Base-by-base conservation (phyloP, 2,888 invertebrate species). In the Pyrrhia umbra region DNA sequence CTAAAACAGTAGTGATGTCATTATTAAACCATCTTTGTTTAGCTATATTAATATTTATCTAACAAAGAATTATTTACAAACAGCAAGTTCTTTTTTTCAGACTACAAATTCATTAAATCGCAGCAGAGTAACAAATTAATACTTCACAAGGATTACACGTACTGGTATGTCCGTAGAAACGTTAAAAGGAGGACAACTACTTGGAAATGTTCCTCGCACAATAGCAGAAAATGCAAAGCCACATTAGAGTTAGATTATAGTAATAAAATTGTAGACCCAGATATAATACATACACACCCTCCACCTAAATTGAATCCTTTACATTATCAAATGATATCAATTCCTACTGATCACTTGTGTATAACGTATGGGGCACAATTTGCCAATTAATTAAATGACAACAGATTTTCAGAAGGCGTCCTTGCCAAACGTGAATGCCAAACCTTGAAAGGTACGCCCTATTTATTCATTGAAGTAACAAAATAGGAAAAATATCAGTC, bases 161-260 rank as follows among this genome's bases (percentile, higher is more conserved):
- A 69, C 16, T 69, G 49, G 45, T 50, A 27, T 16, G 37, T 46
- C 2, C 70, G 70, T 6, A 40, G 55, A 20, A 63, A 69, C 6
- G 34, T 62, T 8, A 57, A 42, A 20, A 64, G 37, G n/a, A 42
- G 6, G 10, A 63, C 56, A 16, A 46, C 50, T 9, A 18, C 21
- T 5, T 71, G 70, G 72, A 71, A 66, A 56, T 70, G 70, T 21
- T 60, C 72, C 1, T 71, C 66, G 0, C 72, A 72, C 13, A 61
- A 39, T 10, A 60, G 72, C 3, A 67, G n/a, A 20, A 67, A 57
- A 6, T 71, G 72, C 42, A 72, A 27, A 15, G 65, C 71, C 0
- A 0, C 8, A 0, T 15, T 68, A 20, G 70, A 69, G 30, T 20
- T 68, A 16, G 46, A 69, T 8, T 42, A 30, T 13, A n/a, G 1